phyloP scores from a whole-genome alignment of 2,888 invertebrate genomes.

The Agrochola circellaris region DNA sequence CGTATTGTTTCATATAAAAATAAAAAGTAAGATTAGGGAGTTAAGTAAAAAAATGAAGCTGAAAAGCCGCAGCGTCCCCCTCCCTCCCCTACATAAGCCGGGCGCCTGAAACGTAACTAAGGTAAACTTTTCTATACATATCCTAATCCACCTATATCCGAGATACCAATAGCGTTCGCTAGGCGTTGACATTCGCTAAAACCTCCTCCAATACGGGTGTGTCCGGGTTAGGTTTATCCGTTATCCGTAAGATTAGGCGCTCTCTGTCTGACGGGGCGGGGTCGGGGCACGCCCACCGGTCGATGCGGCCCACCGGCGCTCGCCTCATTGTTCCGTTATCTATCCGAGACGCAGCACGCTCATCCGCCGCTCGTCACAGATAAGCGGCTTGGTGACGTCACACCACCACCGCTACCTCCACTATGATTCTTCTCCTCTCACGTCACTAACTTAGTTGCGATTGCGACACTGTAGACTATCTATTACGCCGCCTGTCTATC shows the following conservation, averaged over 20 bases:
- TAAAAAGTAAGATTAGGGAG: not conserved
- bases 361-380: slow-evolving; percentile 87
- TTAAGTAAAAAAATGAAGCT: not conserved
- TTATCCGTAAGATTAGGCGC: slow-evolving; percentile 89
- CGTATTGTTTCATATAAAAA: not conserved
- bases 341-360: slow-evolving; percentile 86
- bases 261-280: slow-evolving; percentile 87
- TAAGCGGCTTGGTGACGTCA: slow-evolving; percentile 79
- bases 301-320: slow-evolving; percentile 83
- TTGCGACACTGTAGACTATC: slow-evolving; percentile 56
- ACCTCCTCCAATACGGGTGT: slow-evolving; percentile 86
- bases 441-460: slow-evolving; percentile 65
- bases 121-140: slow-evolving; percentile 75
- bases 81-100: slow-evolving; percentile 53
- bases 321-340: slow-evolving; percentile 87
- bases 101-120: slow-evolving; percentile 66
- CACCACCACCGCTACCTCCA: slow-evolving; percentile 54
- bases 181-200: slow-evolving; percentile 85
- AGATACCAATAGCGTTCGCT: slow-evolving; percentile 86
- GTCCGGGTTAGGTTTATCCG: slow-evolving; percentile 87
- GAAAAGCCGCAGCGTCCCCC: slow-evolving; percentile 29
- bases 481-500: slow-evolving; percentile 60
- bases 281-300: slow-evolving; percentile 88
- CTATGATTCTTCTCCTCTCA: slow-evolving; percentile 44
- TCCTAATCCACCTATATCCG: slow-evolving; percentile 87